Evolutionary conservation across 30 jellyfish, hydroid and myxozoan species (phyloP), one percentile per base, ranked within the genome.

Genomic region (Pelagia noctiluca): DNA sequence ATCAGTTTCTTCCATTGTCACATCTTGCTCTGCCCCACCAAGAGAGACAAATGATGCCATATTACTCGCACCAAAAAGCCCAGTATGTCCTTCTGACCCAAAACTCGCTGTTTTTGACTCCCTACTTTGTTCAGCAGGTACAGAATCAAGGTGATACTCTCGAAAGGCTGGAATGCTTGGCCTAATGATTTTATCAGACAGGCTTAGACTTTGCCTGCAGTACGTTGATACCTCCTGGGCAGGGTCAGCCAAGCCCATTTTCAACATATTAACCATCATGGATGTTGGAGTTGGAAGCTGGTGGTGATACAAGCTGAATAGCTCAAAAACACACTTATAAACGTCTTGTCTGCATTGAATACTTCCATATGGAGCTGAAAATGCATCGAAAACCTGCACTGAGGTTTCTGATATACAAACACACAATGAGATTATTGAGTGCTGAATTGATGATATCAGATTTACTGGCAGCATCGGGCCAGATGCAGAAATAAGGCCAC

Each of bases 341-440:
- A 80, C 33, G 29, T 65, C 71, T 36, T 18, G 30, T 54, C 91
- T 80, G 53, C 91, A 80, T 33, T 66, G 25, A 35, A 0, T 50
- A 37, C 64, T 30, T 29, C 91, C 91, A 66, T 80, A 80, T 0
- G 91, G 91, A 19, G 91, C 52, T 64, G 84, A 68, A 48, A 80
- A 80, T 2, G 4, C 30, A 0, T 32, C 18, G 3, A 73, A 3
- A 5, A 71, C 52, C 35, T 80, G 83, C 11, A 50, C 33, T 1
- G 84, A 47, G n/a, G 78, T 25, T 48, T 66, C 78, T 54, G 82
- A 2, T 26, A 50, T 16, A 0, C 0, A 12, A 5, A 21, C 19
- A 33, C 84, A 47, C 8, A 68, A n/a, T 2, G 77, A 38, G 0
- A 80, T 23, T n/a, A 80, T 71, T 0, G 5, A 35, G n/a, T 36